Evolutionary conservation across 2,888 invertebrate species (phyloP).

Genomic region (Caenorhabditis sulstoni): DNA sequence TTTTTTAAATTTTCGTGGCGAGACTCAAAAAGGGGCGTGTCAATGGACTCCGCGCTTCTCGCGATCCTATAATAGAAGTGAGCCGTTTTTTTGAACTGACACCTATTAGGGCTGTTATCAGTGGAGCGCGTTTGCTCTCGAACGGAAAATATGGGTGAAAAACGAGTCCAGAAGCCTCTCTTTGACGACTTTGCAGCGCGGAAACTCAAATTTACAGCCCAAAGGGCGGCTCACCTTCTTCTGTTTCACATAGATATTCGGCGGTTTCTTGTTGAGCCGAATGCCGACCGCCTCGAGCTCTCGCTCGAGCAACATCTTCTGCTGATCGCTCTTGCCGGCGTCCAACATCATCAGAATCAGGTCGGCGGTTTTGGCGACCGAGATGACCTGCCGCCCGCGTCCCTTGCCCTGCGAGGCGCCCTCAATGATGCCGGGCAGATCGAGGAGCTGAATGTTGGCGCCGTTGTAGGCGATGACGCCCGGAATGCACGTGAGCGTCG

Average conservation of each 20-base stretch:
- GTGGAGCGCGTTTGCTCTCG: too few relatives aligned
- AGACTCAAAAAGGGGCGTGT: too few relatives aligned
- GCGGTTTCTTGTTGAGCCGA: constrained; percentile 93
- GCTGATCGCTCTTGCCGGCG: constrained; percentile 97
- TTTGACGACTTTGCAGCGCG: too few relatives aligned
- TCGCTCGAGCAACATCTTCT: constrained; percentile 87
- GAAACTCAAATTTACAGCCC: too few relatives aligned
- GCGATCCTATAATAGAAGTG: too few relatives aligned
- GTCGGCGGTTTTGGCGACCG: constrained; percentile 98
- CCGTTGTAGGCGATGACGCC: constrained; percentile 90
- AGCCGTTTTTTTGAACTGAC: too few relatives aligned
- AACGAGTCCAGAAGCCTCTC: too few relatives aligned
- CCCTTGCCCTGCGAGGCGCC: constrained; percentile 90
- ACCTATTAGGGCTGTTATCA: too few relatives aligned
- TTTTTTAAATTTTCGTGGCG: too few relatives aligned
- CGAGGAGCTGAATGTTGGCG: constrained; percentile 96
- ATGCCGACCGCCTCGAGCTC: constrained; percentile 99
- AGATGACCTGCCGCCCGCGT: constrained; percentile 88
- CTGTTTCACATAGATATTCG: constrained; percentile 98
- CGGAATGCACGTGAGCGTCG: constrained; percentile 98
- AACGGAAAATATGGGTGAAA: too few relatives aligned
- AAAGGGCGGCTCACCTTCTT: too few relatives aligned
- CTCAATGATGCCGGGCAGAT: constrained; percentile 99
- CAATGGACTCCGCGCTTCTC: too few relatives aligned
- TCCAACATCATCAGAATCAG: constrained; percentile 99